phyloP scores from a whole-genome alignment of 2,888 invertebrate species.

The Nysson spinosus region DNA sequence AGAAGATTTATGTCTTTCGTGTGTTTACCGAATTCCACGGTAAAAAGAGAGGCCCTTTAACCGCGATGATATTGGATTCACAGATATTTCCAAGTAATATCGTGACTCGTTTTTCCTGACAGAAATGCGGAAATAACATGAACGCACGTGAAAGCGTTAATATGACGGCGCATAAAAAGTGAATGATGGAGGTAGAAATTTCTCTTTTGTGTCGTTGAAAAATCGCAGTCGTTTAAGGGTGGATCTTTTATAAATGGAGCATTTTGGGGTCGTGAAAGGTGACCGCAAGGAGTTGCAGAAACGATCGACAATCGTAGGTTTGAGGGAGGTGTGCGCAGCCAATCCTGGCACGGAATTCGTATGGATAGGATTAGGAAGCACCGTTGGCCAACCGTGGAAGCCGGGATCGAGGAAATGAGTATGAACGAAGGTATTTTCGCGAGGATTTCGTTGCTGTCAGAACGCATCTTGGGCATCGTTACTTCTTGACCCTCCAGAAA shows the following conservation, averaged over 20 bases:
- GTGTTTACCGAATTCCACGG: no score
- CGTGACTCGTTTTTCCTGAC: no score
- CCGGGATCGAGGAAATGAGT: slow-evolving; percentile 47
- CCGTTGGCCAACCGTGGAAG: slow-evolving; percentile 11
- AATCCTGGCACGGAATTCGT: slow-evolving; percentile 27
- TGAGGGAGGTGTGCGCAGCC: slow-evolving; percentile 26
- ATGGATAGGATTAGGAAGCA: slow-evolving; percentile 52
- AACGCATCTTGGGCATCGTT: slow-evolving; percentile 40
- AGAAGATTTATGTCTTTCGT: no score
- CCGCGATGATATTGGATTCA: no score
- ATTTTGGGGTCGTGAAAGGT: slow-evolving; percentile 47
- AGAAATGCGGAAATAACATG: no score
- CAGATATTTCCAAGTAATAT: no score
- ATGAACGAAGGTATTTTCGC: slow-evolving; percentile 54
- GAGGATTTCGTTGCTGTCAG: slow-evolving; percentile 56
- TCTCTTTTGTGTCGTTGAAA: slow-evolving; percentile 31
- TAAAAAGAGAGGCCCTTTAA: no score
- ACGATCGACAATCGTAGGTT: slow-evolving; percentile 53
- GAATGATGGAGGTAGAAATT: slow-evolving; percentile 23
- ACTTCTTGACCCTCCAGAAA: slow-evolving; percentile 38
- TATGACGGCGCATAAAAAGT: no score
- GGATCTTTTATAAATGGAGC: slow-evolving; percentile 53
- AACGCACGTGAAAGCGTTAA: no score
- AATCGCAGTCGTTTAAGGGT: slow-evolving; percentile 29
- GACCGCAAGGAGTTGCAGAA: slow-evolving; percentile 51